These are phyloP conservation scores for Lasiurus cinereus DNA, from an alignment of 2,113 vertebrate genomes.

Conservation along the genomic window DNA sequence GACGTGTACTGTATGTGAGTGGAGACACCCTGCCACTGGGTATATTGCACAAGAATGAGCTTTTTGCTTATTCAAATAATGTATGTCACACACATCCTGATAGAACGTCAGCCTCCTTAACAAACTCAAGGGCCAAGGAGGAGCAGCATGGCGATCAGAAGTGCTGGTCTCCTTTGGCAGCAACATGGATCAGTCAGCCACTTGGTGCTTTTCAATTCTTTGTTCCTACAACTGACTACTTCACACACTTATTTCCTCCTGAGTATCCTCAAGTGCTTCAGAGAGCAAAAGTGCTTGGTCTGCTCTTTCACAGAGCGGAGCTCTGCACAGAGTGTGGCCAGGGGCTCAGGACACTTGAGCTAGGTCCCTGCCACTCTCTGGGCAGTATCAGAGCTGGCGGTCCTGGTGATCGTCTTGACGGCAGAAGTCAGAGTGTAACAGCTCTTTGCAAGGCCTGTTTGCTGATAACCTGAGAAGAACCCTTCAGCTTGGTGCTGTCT, in stretches of 20 bases:
- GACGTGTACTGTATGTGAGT: not conserved
- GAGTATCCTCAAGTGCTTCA: constrained; percentile 60
- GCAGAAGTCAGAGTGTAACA: not conserved
- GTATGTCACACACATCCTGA: not conserved
- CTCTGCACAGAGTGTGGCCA: not conserved
- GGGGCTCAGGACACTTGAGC: not conserved
- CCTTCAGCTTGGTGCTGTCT: constrained; percentile 45
- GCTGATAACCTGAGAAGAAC: not conserved
- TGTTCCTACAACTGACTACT: not conserved
- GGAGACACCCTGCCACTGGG: not conserved
- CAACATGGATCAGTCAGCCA: not conserved
- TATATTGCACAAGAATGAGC: constrained; percentile 69
- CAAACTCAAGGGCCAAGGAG: not conserved
- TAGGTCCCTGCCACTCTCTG: too few relatives aligned
- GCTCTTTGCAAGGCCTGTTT: not conserved
- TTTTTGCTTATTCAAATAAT: not conserved
- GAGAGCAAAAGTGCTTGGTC: constrained; percentile 6
- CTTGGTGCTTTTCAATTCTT: not conserved
- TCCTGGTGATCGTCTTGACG: too few relatives aligned
- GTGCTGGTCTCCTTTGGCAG: not conserved
- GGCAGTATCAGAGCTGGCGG: not conserved
- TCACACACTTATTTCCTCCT: constrained; percentile 50
- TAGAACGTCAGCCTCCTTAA: not conserved
- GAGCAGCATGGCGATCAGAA: not conserved
- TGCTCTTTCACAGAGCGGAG: constrained; percentile 52